Base-by-base conservation (phyloP, 2,888 invertebrate species). In the Megastigmus dorsalis region DNA sequence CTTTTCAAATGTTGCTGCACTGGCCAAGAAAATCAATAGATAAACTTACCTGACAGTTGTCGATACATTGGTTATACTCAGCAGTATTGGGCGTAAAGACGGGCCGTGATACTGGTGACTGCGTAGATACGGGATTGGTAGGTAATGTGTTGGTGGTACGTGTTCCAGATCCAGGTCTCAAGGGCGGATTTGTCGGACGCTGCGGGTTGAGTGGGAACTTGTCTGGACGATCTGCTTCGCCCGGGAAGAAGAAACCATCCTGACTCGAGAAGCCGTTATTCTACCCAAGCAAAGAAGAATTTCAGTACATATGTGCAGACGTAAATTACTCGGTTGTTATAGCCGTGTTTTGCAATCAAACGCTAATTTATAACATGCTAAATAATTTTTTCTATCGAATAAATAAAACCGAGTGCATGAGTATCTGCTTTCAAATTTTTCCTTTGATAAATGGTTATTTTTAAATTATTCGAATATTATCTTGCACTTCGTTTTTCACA, bases 171-270 rank as follows among this genome's bases (percentile, higher is more conserved):
- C 18, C 38, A 2, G 41, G 20, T n/a, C 23, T 26, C n/a, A 28
- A 10, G 18, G 30, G 28, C n/a, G 15, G 30, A 15, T 13, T 23
- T 7, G 28, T 43, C n/a, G 45, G 48, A 2, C 23, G 20, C 3
- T 2, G 13, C 15, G 48, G 20, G 20, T 38, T 38, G 28, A n/a
- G 30, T 13, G 57, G 57, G n/a, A n/a, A 20, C 26, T 30, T 2
- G 30, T 50, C 3, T 59, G n/a, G 60, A n/a, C 76, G 36, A 10
- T 69, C 66, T 9, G 60, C 65, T 10, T 45, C 41, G 3, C 73
- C 76, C 0, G 73, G 73, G 18, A 76, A 76, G 2, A 65, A n/a
- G 23, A 76, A 66, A 1, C 69, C 65, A 15, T 75, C 73, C 10
- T 69, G 59, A 7, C 13, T 15, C 2, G 67, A 67, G 38, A 67